Conservation (phyloP, 2,113 vertebrate genomes). For the Dasypus novemcinctus region DNA sequence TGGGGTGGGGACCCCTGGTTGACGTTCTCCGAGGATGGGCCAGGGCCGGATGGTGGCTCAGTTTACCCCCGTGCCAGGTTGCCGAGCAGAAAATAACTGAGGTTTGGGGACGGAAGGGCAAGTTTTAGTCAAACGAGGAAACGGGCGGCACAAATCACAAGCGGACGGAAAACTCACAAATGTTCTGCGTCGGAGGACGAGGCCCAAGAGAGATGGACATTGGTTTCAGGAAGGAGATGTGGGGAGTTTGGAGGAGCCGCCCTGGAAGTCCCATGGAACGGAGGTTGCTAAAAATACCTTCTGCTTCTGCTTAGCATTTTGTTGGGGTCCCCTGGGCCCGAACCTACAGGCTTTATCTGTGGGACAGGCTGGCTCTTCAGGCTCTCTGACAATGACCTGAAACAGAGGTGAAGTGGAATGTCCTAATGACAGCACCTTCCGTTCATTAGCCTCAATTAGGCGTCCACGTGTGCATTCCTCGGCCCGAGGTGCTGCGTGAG, state of each 20-base stretch:
- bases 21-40: not conserved
- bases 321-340: not conserved
- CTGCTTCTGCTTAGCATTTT: not conserved
- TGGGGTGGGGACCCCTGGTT: not conserved
- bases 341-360: not conserved
- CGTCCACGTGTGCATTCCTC: not conserved
- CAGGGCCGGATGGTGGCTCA: not conserved
- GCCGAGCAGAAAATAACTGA: not conserved
- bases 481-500: not conserved
- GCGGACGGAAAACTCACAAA: not conserved
- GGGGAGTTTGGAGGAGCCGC: not conserved
- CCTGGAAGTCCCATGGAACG: not conserved
- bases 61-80: not conserved
- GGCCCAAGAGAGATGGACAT: not conserved
- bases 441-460: not conserved
- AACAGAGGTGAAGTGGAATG: not conserved
- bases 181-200: not conserved
- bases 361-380: not conserved
- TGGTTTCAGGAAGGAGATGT: not conserved
- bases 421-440: not conserved
- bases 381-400: not conserved
- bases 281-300: not conserved
- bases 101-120: not conserved
- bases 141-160: not conserved
- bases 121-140: slow-evolving; percentile 1